Conservation (phyloP, 2,113 vertebrate species). For the Ciconia boyciana region DNA sequence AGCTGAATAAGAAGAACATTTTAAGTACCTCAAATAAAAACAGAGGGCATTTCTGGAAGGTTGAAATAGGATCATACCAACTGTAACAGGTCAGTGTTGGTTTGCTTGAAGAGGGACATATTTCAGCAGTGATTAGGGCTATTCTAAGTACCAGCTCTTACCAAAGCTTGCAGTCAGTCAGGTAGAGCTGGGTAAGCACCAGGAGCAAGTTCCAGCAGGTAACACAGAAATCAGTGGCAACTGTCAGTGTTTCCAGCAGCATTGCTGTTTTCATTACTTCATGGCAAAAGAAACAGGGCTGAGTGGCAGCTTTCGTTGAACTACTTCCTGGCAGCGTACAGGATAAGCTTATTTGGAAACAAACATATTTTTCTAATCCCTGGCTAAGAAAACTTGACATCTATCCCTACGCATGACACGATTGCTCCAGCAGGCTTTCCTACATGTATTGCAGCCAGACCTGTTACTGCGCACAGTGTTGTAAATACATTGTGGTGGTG, state of each 20-base stretch:
- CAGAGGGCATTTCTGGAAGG: neutral
- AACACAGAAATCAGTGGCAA: neutral
- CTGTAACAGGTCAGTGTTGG: neutral
- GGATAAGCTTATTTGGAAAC: slow-evolving; percentile 3
- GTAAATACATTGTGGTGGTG: neutral
- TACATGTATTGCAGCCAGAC: neutral
- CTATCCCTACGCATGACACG: neutral
- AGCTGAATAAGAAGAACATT: neutral
- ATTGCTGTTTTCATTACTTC: neutral
- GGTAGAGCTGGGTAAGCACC: neutral
- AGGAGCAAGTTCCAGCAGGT: neutral
- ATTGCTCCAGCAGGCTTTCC: neutral
- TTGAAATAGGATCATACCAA: neutral
- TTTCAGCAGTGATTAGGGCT: neutral
- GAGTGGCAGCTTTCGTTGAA: neutral
- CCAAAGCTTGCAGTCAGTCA: neutral
- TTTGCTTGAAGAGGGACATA: neutral
- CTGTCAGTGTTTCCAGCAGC: neutral
- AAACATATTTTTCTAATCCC: neutral
- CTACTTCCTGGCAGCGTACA: neutral
- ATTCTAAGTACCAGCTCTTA: neutral
- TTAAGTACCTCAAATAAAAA: neutral
- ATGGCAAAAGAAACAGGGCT: neutral
- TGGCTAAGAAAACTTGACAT: neutral
- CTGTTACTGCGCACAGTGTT: neutral